These are phyloP conservation scores for Rattus norvegicus DNA, from an alignment of 2,113 vertebrate genomes.

Conservation along the genomic window GRCr8 NC_086025.1:29854501-29855000, in stretches of 20 bases:
- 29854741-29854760: not conserved
- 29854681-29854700: not conserved
- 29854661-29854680: too few relatives aligned
- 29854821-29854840: not conserved
- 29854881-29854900: not conserved
- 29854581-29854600: not conserved
- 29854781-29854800: not conserved
- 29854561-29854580: not conserved
- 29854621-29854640: too few relatives aligned
- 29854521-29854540: not conserved
- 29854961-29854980: not conserved
- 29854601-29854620: not conserved
- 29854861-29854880: not conserved
- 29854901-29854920: not conserved
- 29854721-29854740: not conserved
- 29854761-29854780: not conserved
- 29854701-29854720: not conserved
- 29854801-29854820: not conserved
- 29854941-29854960: not conserved
- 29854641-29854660: too few relatives aligned
- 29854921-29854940: not conserved
- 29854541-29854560: not conserved
- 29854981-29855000: not conserved
- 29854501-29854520: not conserved
- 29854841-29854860: not conserved